phyloP scores from a whole-genome alignment of 2,797 vertebrate genomes.

The Hemitrygon akajei region DNA sequence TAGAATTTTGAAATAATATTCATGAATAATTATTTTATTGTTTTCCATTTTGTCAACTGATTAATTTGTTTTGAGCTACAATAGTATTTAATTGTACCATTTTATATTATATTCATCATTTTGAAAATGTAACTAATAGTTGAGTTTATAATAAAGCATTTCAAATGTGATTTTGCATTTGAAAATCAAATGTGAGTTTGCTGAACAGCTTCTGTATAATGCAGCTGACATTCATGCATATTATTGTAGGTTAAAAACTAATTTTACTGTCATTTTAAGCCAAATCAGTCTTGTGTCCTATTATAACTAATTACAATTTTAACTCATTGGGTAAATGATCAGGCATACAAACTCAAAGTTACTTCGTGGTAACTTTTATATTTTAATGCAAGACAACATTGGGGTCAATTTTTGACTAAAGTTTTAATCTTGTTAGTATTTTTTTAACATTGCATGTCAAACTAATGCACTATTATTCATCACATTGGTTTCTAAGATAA shows the following conservation, averaged over 20 bases:
- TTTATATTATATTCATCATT: constrained; percentile 26
- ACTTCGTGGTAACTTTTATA: neutral
- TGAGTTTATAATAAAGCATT: neutral
- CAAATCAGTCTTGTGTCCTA: neutral
- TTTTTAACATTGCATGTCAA: neutral
- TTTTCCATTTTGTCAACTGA: neutral
- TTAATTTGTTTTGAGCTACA: constrained; percentile 14
- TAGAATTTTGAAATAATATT: constrained; percentile 3
- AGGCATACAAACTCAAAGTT: neutral
- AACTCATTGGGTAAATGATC: neutral
- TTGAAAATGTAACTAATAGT: neutral
- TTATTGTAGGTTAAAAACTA: neutral
- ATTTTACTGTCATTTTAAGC: neutral
- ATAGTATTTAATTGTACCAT: constrained; percentile 3
- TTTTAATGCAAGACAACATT: neutral
- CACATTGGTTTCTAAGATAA: neutral
- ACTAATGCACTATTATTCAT: neutral
- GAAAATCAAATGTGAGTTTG: neutral
- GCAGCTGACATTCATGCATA: neutral
- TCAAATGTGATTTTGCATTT: neutral
- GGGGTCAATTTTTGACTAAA: neutral
- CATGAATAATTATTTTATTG: neutral
- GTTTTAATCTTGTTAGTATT: constrained; percentile 4
- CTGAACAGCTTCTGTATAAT: neutral
- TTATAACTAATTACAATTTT: constrained; percentile 7